Evolutionary conservation across 2,113 vertebrate species (phyloP).

Genomic region (Mus spicilegus): DNA sequence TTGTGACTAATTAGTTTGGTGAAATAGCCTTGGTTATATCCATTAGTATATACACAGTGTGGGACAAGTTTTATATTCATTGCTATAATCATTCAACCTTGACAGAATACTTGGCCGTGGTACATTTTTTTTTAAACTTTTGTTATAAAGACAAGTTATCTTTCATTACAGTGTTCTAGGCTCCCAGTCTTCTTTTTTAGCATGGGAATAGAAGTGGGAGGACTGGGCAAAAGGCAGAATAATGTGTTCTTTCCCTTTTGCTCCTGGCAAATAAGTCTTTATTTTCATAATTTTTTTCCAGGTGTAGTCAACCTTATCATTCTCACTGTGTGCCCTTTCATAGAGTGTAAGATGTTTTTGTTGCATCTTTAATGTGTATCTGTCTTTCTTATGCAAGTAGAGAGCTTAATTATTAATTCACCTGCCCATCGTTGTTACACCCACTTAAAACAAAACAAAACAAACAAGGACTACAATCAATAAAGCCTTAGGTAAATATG

Average conservation of each 20-base stretch:
- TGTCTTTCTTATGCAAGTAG: conserved; percentile 38
- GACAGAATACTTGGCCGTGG: not conserved
- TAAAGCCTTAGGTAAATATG: conserved; percentile 53
- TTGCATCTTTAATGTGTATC: conserved; percentile 50
- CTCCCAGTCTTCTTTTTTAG: not conserved
- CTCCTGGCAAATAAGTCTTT: conserved; percentile 13
- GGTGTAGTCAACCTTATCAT: not conserved
- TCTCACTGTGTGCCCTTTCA: conserved; percentile 16
- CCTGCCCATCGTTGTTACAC: not conserved
- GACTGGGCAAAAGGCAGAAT: not conserved
- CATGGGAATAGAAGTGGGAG: not conserved
- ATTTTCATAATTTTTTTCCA: conserved; percentile 25
- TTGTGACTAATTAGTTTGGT: conserved; percentile 51
- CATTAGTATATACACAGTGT: not conserved
- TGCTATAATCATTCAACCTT: conserved; percentile 29
- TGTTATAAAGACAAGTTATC: conserved; percentile 28
- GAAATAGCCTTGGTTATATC: conserved; percentile 8
- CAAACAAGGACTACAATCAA: not conserved
- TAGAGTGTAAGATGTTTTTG: conserved; percentile 25
- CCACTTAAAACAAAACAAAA: not conserved
- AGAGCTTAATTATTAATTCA: conserved; percentile 32
- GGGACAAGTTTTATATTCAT: conserved; percentile 12
- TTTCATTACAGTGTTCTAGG: not conserved
- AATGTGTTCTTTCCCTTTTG: conserved; percentile 28
- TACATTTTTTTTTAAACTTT: conserved; percentile 15